phyloP scores from a whole-genome alignment of 2,797 vertebrate species.

The Ceryle rudis region DNA sequence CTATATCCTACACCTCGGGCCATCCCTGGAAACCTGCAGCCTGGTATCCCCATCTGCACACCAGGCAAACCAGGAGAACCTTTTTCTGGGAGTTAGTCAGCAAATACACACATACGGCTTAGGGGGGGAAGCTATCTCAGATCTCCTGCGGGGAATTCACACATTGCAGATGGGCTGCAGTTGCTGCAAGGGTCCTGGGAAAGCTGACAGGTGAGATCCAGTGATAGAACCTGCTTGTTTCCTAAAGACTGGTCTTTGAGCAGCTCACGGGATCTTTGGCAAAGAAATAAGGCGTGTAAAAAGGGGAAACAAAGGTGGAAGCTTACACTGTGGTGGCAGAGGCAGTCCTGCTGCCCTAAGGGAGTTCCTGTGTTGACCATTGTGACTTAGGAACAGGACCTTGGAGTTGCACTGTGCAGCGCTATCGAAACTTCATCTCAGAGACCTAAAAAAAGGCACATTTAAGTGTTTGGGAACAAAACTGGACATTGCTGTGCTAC shows the following conservation, averaged over 20 bases:
- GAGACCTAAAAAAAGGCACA: neutral
- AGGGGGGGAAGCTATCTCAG: neutral
- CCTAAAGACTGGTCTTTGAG: neutral
- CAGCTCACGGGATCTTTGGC: neutral
- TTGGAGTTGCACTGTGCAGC: neutral
- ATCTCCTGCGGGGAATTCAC: neutral
- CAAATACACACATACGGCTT: neutral
- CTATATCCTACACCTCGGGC: rapidly evolving
- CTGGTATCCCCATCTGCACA: neutral
- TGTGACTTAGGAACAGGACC: neutral
- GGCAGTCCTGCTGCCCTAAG: neutral
- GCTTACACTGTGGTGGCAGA: neutral
- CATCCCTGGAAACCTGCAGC: neutral
- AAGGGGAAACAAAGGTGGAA: neutral
- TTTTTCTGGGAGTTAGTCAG: neutral
- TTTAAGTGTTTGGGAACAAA: neutral
- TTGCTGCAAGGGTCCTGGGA: neutral
- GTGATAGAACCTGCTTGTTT: neutral
- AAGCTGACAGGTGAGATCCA: neutral
- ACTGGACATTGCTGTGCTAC: neutral
- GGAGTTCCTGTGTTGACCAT: neutral
- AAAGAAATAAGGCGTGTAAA: neutral
- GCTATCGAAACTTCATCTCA: neutral
- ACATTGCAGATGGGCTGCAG: neutral
- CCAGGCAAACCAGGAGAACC: neutral